Evolutionary conservation across 2,888 invertebrate species (phyloP).

Genomic region (Mellilla xanthometata): DNA sequence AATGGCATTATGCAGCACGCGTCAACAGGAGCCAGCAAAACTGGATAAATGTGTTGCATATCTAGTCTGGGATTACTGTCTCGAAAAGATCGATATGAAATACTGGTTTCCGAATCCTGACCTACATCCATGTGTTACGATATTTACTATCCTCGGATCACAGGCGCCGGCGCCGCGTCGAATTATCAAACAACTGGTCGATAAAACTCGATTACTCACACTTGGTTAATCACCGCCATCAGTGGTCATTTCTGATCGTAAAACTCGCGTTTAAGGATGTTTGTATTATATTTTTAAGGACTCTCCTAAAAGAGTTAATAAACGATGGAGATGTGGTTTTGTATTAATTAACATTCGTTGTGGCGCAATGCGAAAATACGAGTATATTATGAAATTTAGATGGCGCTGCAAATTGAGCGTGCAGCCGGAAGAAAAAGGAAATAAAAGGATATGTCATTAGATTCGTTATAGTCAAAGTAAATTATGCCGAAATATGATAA

Average conservation of each 20-base stretch:
- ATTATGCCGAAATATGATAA: too few relatives aligned
- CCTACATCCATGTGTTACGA: constrained; percentile 18
- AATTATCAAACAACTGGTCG: constrained; percentile 12
- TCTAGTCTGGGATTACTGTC: too few relatives aligned
- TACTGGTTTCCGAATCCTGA: constrained; percentile 19
- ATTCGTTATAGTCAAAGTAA: too few relatives aligned
- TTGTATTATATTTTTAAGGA: constrained; percentile 17
- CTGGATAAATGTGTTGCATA: too few relatives aligned
- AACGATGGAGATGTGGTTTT: not conserved
- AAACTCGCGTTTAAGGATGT: constrained; percentile 13
- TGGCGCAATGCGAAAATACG: too few relatives aligned
- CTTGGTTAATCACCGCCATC: constrained; percentile 19
- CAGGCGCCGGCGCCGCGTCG: constrained; percentile 22
- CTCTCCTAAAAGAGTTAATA: constrained; percentile 8
- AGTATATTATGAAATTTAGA: too few relatives aligned
- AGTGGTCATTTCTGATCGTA: constrained; percentile 19
- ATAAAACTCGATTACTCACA: constrained; percentile 30
- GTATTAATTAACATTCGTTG: too few relatives aligned
- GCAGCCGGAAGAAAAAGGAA: too few relatives aligned
- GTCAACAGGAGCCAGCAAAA: too few relatives aligned
- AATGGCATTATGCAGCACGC: too few relatives aligned
- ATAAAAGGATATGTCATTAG: too few relatives aligned
- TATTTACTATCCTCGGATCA: constrained; percentile 17
- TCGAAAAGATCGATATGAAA: constrained; percentile 4
- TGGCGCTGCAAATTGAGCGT: too few relatives aligned